Base-by-base conservation (phyloP, 2,113 vertebrate genomes). In the Zosterops hypoxanthus region DNA sequence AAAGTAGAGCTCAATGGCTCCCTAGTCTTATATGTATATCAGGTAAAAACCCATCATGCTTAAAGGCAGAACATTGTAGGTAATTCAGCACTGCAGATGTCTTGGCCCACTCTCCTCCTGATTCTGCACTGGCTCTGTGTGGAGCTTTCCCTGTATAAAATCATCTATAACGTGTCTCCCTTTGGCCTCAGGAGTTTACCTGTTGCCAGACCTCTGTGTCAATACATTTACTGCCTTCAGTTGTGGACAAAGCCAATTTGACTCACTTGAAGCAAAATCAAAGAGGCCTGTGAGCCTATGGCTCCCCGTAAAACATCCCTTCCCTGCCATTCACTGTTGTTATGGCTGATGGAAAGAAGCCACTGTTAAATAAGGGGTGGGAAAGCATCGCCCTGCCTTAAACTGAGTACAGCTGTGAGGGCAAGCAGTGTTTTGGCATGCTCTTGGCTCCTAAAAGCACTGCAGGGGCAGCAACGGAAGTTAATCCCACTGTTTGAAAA, bases 391-490 rank as follows among this genome's bases (percentile, higher is more conserved):
- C 69, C 86, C 91, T 88, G 88, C 80, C 64, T 92, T 82, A 60
- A 92, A 71, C 56, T 19, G 56, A 73, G 34, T 70, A 28, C 92
- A 94, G 92, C 88, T 96, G 96, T 31, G 22, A 88, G 72, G 69
- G 92, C 59, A 88, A 5, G 92, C 91, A 86, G 56, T 23, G 53
- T 94, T 95, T 68, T 88, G 68, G 94, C 88, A 60, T 49, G 80
- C 72, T 92, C 69, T 60, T 84, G 83, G 64, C 61, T 94, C 88
- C n/a, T 49, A 11, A 44, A 60, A 82, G 53, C 88, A 41, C 69
- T 75, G 88, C 91, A 70, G 91, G 79, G 83, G 91, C 65, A 90
- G 69, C 92, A 84, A 1, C 5, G 72, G 96, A 95, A 94, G 94
- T 83, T 84, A 71, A 91, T 95, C 68, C 86, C 92, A 60, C 88